Evolutionary conservation across 37 sponge, comb jelly and placozoan species (phyloP).

Genomic region (Chondrilla cf. caribensis): DNA sequence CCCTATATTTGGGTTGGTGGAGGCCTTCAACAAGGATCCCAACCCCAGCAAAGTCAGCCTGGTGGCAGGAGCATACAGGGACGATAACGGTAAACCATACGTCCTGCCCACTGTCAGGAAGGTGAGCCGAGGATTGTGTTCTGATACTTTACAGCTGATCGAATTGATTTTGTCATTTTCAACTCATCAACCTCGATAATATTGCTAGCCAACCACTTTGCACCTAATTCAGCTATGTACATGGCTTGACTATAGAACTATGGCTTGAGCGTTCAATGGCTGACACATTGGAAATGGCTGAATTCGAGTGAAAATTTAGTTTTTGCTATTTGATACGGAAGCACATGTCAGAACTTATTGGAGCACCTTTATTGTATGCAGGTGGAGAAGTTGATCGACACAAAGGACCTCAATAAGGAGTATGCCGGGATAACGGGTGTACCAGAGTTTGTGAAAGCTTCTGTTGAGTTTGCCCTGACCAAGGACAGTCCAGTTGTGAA

Average conservation of each 20-base stretch:
- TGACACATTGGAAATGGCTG: too few relatives aligned
- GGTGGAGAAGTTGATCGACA: constrained; percentile 66
- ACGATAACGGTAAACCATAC: constrained; percentile 80
- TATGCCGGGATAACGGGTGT: constrained; percentile 88
- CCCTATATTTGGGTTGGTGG: constrained; percentile 90
- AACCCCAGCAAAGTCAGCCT: constrained; percentile 87
- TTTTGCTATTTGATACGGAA: too few relatives aligned
- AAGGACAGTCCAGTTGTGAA: constrained; percentile 37
- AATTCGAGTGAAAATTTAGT: too few relatives aligned
- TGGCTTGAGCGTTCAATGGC: too few relatives aligned
- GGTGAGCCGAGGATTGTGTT: constrained; percentile 52
- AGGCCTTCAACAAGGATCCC: constrained; percentile 89
- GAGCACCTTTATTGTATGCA: not conserved
- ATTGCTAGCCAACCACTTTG: too few relatives aligned
- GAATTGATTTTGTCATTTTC: too few relatives aligned
- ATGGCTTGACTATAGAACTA: too few relatives aligned
- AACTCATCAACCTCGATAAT: too few relatives aligned
- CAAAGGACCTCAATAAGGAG: constrained; percentile 85
- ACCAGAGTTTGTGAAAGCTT: constrained; percentile 59
- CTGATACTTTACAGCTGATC: too few relatives aligned
- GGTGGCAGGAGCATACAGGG: constrained; percentile 86
- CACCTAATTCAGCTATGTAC: too few relatives aligned
- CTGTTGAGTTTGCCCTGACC: constrained; percentile 79
- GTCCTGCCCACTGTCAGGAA: constrained; percentile 86
- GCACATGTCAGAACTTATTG: too few relatives aligned